Base-by-base conservation (phyloP, 2,888 invertebrate genomes). In the Apantesis nais region DNA sequence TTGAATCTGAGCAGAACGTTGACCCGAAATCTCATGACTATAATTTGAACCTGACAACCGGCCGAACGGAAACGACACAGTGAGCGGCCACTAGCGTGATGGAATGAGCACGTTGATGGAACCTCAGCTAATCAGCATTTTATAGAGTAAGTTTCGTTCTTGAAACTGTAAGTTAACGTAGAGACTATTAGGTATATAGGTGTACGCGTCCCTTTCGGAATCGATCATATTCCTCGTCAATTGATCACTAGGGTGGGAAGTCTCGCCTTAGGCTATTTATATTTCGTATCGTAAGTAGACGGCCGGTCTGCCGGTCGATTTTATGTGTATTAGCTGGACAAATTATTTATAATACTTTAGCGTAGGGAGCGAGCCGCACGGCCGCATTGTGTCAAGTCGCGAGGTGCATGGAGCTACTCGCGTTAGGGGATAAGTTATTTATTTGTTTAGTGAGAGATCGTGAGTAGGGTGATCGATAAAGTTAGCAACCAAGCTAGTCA, bases 401-500 rank as follows among this genome's bases (percentile, higher is more conserved):
- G 86, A 84, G 84, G 87, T 83, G 87, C 88, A 85, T 85, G 83
- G 86, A 89, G 89, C 85, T 87, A 83, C 90, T 87, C 86, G 88
- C 88, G 87, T 90, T 87, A 87, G 85, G 76, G 78, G 72, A 76
- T 93, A 93, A 93, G 92, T 94, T 92, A 94, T 94, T 94, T 94
- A 94, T 94, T 94, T 92, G 88, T 87, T 87, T 93, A 93, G 94
- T 91, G 92, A 92, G 91, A 92, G 89, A 88, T 89, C 85, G 88
- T 86, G 89, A 89, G 88, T 89, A 89, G 85, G 83, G 87, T 85
- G 89, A 89, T 90, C 86, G 89, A 88, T 92, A 90, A 58, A 85
- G 88, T 92, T 90, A 91, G 93, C 92, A 93, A 93, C 90, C 88
- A 90, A 93, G 93, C 94, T 94, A 94, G 94, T 94, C 94, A 94